Conservation (phyloP, 1,140 invertebrate genomes). For the Diorhabda carinulata region DNA sequence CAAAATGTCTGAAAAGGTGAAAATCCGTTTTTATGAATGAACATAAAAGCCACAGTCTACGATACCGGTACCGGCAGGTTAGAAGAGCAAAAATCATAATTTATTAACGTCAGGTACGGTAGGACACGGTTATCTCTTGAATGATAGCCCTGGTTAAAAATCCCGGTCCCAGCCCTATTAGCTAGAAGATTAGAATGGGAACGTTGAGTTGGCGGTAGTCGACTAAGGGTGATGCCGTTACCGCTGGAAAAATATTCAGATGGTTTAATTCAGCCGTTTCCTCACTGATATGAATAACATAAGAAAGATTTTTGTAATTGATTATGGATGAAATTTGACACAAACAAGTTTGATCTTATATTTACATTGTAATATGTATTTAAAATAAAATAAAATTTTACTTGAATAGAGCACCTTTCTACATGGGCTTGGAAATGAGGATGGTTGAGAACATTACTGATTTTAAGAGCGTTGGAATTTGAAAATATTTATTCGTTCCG, state of each 20-base stretch:
- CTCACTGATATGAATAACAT: background rate
- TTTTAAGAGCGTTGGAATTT: too few relatives aligned
- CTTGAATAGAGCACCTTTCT: too few relatives aligned
- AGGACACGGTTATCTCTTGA: slow-evolving; percentile 15
- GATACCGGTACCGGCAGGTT: slow-evolving; percentile 8
- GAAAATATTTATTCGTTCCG: too few relatives aligned
- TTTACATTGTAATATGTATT: too few relatives aligned
- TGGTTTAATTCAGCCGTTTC: background rate
- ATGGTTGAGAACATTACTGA: too few relatives aligned
- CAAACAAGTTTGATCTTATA: background rate
- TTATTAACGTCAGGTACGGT: slow-evolving; percentile 14
- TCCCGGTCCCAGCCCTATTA: slow-evolving; percentile 2
- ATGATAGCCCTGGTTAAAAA: slow-evolving; percentile 16
- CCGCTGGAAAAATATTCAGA: background rate
- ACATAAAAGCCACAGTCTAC: slow-evolving; percentile 10
- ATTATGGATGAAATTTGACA: background rate
- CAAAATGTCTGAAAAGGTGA: background rate
- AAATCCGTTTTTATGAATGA: slow-evolving; percentile 8
- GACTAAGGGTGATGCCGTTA: background rate
- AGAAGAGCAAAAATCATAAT: slow-evolving; percentile 15
- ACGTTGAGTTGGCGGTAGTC: background rate
- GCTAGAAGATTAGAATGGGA: background rate
- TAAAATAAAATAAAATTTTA: too few relatives aligned
- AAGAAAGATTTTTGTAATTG: background rate
- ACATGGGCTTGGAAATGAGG: too few relatives aligned